These are phyloP conservation scores for Hippocampus barbouri DNA, from an alignment of 2,113 vertebrate genomes.

Conservation along the genomic window DNA sequence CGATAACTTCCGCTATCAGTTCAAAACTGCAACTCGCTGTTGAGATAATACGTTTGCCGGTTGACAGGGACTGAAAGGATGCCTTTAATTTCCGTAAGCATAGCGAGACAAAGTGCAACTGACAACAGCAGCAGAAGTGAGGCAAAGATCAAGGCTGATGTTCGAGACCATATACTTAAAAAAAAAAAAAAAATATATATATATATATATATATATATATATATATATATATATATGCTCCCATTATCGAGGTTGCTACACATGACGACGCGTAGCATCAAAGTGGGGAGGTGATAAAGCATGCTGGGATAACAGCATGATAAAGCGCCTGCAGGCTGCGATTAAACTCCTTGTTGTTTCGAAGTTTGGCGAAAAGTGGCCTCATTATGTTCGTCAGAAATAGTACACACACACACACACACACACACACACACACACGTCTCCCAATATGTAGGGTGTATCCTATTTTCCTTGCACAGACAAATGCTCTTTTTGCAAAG, in stretches of 20 bases:
- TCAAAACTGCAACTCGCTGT: neutral
- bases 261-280: neutral
- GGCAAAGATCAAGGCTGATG: neutral
- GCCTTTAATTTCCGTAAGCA: neutral
- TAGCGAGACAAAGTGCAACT: neutral
- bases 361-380: neutral
- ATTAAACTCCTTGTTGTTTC: slow-evolving; percentile 1
- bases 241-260: neutral
- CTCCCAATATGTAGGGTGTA: neutral
- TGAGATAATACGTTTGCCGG: neutral
- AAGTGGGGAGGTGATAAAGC: neutral
- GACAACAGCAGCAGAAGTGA: neutral
- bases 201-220: no score
- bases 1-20: neutral
- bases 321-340: neutral
- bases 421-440: neutral
- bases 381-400: slow-evolving; percentile 1
- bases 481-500: neutral
- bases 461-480: neutral
- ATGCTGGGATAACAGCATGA: neutral
- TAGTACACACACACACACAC: neutral
- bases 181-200: neutral
- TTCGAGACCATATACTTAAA: neutral
- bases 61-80: neutral
- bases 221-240: neutral